phyloP scores from a whole-genome alignment of 2,888 invertebrate genomes.

The Criorhina ranunculi region DNA sequence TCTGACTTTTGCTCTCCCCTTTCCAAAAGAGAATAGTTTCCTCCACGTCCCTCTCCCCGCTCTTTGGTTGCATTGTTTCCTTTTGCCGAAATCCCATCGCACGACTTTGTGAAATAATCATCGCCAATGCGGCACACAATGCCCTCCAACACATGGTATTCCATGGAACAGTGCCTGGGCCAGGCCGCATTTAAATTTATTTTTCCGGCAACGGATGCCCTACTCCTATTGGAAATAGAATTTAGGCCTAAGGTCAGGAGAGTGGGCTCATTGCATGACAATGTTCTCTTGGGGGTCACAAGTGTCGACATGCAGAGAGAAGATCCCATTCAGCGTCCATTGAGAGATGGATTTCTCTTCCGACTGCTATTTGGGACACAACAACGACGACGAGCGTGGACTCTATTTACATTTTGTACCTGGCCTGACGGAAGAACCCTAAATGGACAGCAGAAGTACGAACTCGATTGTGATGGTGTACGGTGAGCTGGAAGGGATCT shows the following conservation, averaged over 20 bases:
- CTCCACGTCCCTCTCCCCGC: slow-evolving; percentile 16
- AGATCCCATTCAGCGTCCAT: slow-evolving; percentile 50
- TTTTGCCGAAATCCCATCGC: slow-evolving; percentile 49
- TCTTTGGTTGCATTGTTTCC: slow-evolving; percentile 43
- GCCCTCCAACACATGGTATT: slow-evolving; percentile 3
- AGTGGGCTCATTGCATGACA: slow-evolving; percentile 59
- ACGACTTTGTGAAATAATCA: slow-evolving; percentile 60
- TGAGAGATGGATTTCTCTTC: slow-evolving; percentile 62
- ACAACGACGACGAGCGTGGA: background rate
- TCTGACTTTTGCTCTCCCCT: slow-evolving; percentile 9
- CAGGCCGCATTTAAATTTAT: slow-evolving; percentile 43
- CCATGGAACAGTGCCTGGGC: slow-evolving; percentile 2
- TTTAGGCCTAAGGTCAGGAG: slow-evolving; percentile 61
- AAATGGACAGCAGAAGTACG: slow-evolving; percentile 58
- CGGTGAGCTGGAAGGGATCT: slow-evolving; percentile 24
- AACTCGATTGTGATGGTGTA: slow-evolving; percentile 42
- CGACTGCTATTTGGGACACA: slow-evolving; percentile 50
- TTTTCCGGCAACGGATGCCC: slow-evolving; percentile 36
- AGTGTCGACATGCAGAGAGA: slow-evolving; percentile 47
- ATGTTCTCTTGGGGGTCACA: slow-evolving; percentile 58
- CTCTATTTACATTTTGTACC: slow-evolving; percentile 44
- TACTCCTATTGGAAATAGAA: slow-evolving; percentile 51
- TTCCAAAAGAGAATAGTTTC: slow-evolving; percentile 41
- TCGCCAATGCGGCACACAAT: slow-evolving; percentile 28
- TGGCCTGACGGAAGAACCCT: slow-evolving; percentile 29